These are phyloP conservation scores for Hyppa rectilinea DNA, from an alignment of 2,888 invertebrate species.

Conservation along the genomic window DNA sequence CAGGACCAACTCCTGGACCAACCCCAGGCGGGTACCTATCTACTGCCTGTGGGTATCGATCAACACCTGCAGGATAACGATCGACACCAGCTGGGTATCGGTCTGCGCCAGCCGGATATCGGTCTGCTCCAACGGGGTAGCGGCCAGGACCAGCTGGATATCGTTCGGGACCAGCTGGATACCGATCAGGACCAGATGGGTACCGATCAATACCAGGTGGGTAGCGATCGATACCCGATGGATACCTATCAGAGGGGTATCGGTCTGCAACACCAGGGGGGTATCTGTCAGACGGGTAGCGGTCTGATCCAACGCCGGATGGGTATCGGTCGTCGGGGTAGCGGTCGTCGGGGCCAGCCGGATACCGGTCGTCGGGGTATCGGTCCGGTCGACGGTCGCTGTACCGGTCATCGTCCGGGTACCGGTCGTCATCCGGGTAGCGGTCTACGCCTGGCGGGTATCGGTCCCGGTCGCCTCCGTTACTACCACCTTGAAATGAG, in stretches of 20 bases:
- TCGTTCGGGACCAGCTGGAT: conserved; percentile 87
- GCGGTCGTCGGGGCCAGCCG: conserved; percentile 88
- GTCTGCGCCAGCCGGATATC: conserved; percentile 80
- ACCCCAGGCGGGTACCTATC: conserved; percentile 64
- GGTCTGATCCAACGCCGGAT: conserved; percentile 73
- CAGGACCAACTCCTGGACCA: conserved; percentile 69
- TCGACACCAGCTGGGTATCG: conserved; percentile 84
- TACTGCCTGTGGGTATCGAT: conserved; percentile 72
- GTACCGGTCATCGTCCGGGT: conserved; percentile 88
- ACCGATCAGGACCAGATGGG: conserved; percentile 87
- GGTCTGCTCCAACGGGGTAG: conserved; percentile 87
- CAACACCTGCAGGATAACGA: conserved; percentile 81
- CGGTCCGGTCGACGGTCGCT: conserved; percentile 85
- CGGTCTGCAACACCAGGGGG: conserved; percentile 83
- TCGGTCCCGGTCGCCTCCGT: conserved; percentile 80
- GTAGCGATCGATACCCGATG: conserved; percentile 87
- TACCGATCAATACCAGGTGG: conserved; percentile 89
- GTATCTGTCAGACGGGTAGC: conserved; percentile 87
- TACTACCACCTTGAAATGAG: conserved; percentile 85
- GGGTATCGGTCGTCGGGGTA: conserved; percentile 81
- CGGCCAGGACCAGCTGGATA: conserved; percentile 89
- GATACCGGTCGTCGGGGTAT: conserved; percentile 90
- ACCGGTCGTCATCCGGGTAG: conserved; percentile 89
- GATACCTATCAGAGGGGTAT: conserved; percentile 83
- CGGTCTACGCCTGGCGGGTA: conserved; percentile 88